Evolutionary conservation across 2,888 invertebrate species (phyloP), one percentile per base, ranked within the genome.

Genomic region (Amphiduros pacificus): DNA sequence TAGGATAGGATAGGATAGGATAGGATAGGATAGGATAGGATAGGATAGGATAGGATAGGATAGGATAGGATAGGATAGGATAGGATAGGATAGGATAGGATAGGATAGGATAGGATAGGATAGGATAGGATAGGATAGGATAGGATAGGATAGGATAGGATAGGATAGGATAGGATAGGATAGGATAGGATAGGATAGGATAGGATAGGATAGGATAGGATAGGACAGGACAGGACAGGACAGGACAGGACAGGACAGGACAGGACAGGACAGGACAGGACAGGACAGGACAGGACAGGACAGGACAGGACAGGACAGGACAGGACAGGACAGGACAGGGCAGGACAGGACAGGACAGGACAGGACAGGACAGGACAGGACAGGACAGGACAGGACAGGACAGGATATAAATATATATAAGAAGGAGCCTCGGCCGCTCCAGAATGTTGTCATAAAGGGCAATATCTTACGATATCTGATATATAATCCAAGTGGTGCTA

Each of bases 101-200:
- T 41, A 55, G 41, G 41, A 55, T 24, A 55, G 36, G 41, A 55
- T 41, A 55, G 55, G 41, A 55, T 41, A 55, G 55, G 41, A 41
- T 41, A 55, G 41, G 41, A 6, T 41, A 55, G 55, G 41, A 40
- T 41, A 55, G 55, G 22, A 55, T 41, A 55, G 55, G 4, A 55
- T 41, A 55, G 55, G 22, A 11, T 41, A 55, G 55, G 22, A 55
- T 22, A 55, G 55, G 22, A 40, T 41, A 55, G 55, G 22, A 55
- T 41, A 55, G 55, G 22, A 55, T 41, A 55, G 55, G 22, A 40
- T 22, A 55, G 55, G 22, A 55, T 41, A 55, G 55, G 22, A 41
- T 55, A 55, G 55, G 41, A 40, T 41, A 55, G 55, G 4, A 55
- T 41, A 55, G 55, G 22, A 55, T 41, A 55, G 55, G 22, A 40